Percentiles rank a stretch among this genome's conserved stretches.
These are phyloP conservation scores for Catocala sponsa DNA, from an alignment of 2,888 invertebrate species.

Conservation along the genomic window DNA sequence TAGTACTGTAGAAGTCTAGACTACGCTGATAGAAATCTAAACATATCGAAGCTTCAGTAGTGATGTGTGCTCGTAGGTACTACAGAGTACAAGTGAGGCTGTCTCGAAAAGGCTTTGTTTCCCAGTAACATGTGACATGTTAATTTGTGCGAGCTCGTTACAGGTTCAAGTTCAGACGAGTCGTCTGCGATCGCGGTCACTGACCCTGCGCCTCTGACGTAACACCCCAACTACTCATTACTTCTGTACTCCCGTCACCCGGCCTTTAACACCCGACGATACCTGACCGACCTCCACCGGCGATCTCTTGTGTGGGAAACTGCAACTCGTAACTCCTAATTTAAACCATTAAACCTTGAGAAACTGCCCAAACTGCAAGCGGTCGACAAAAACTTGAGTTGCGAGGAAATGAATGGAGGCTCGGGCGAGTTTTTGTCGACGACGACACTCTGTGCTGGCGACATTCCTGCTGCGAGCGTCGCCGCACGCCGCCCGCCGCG, in stretches of 20 bases:
- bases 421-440: constrained; percentile 42
- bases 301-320: constrained; percentile 8
- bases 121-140: neutral
- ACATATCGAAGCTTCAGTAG: too few relatives aligned
- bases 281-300: constrained; percentile 1
- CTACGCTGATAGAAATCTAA: too few relatives aligned
- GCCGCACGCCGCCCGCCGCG: constrained; percentile 26
- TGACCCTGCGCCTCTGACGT: constrained; percentile 60
- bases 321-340: constrained; percentile 30
- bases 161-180: constrained; percentile 64
- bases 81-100: neutral
- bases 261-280: constrained; percentile 6
- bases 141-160: constrained; percentile 49
- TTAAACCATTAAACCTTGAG: constrained; percentile 45
- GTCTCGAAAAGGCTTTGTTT: neutral
- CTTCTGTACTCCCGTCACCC: constrained; percentile 23
- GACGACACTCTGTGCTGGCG: constrained; percentile 31
- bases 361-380: constrained; percentile 31
- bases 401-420: constrained; percentile 51
- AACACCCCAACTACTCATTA: constrained; percentile 44
- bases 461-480: constrained; percentile 29
- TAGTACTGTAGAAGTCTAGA: too few relatives aligned
- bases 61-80: too few relatives aligned
- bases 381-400: constrained; percentile 46
- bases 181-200: constrained; percentile 54